A percentile compares a stretch with the other conserved stretches of the same genome.
phyloP scores from a whole-genome alignment of 1,140 invertebrate genomes.

The Zeugodacus cucurbitae region DNA sequence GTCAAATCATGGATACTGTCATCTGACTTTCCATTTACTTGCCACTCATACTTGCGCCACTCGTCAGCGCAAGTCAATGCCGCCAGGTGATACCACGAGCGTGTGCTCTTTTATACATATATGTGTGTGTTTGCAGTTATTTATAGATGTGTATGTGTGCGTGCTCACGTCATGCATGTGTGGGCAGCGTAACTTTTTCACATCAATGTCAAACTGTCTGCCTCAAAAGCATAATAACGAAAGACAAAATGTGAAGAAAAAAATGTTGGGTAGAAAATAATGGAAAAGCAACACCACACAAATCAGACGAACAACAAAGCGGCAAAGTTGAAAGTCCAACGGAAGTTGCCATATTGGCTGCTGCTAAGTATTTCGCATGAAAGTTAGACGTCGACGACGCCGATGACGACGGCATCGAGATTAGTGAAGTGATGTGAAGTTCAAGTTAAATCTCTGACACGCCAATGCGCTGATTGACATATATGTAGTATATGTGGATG shows the following conservation, averaged over 20 bases:
- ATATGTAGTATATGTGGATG: not conserved
- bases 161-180: slow-evolving; percentile 23
- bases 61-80: slow-evolving; percentile 28
- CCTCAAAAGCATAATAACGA: slow-evolving; percentile 59
- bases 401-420: not conserved
- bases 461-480: slow-evolving; percentile 12
- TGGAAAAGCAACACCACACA: no score
- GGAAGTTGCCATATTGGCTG: not conserved
- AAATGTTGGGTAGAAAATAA: not conserved
- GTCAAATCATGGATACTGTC: slow-evolving; percentile 18
- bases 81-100: slow-evolving; percentile 45
- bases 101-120: not conserved
- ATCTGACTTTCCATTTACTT: slow-evolving; percentile 44
- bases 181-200: slow-evolving; percentile 58
- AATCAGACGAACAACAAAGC: not conserved
- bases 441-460: slow-evolving; percentile 19
- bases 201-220: slow-evolving; percentile 66
- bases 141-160: no score
- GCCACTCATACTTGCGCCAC: slow-evolving; percentile 23
- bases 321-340: slow-evolving; percentile 15
- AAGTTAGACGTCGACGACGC: not conserved
- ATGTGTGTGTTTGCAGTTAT: no score
- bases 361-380: not conserved
- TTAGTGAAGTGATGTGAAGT: slow-evolving; percentile 16
- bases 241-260: not conserved